A percentile compares a stretch with the other conserved stretches of the same genome.
These are phyloP conservation scores for Drosophila lacteicornis DNA, from an alignment of 1,140 invertebrate genomes.

Conservation along the genomic window DNA sequence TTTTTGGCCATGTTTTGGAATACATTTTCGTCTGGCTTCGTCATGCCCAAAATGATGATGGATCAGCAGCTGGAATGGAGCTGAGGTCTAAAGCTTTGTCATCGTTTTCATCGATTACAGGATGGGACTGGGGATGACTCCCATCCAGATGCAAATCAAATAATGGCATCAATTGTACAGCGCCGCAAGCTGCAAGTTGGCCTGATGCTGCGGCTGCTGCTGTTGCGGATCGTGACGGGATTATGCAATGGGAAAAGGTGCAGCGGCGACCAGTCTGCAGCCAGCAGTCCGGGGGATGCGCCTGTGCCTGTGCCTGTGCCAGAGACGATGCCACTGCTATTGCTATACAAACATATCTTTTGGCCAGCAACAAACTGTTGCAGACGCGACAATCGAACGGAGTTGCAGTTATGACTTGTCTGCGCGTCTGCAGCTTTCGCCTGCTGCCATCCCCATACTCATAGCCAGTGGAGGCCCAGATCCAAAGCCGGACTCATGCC, in stretches of 20 bases:
- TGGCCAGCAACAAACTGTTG: slow-evolving; percentile 30
- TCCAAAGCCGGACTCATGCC: slow-evolving; percentile 11
- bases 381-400: slow-evolving; percentile 47
- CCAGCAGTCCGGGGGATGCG: slow-evolving; percentile 24
- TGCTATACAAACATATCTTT: slow-evolving; percentile 36
- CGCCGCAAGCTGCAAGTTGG: slow-evolving; percentile 40
- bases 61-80: slow-evolving; percentile 5
- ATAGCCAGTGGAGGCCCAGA: slow-evolving; percentile 4
- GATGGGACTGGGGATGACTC: not conserved
- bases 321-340: not conserved
- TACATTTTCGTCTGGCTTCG: not conserved
- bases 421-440: slow-evolving; percentile 28
- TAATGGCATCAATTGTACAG: slow-evolving; percentile 30
- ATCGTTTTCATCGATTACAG: slow-evolving; percentile 33
- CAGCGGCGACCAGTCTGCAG: slow-evolving; percentile 33
- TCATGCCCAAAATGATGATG: slow-evolving; percentile 27
- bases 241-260: slow-evolving; percentile 52
- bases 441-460: slow-evolving; percentile 6
- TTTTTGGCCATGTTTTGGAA: slow-evolving; percentile 4
- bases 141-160: slow-evolving; percentile 52
- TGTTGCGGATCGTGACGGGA: slow-evolving; percentile 33
- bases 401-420: slow-evolving; percentile 44
- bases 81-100: slow-evolving; percentile 11
- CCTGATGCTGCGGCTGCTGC: slow-evolving; percentile 24
- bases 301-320: slow-evolving; percentile 23